A percentile compares a stretch with the other conserved stretches of the same genome.
Evolutionary conservation across 1,140 invertebrate genomes (phyloP).

Genomic region (Lepidurus couesii): DNA sequence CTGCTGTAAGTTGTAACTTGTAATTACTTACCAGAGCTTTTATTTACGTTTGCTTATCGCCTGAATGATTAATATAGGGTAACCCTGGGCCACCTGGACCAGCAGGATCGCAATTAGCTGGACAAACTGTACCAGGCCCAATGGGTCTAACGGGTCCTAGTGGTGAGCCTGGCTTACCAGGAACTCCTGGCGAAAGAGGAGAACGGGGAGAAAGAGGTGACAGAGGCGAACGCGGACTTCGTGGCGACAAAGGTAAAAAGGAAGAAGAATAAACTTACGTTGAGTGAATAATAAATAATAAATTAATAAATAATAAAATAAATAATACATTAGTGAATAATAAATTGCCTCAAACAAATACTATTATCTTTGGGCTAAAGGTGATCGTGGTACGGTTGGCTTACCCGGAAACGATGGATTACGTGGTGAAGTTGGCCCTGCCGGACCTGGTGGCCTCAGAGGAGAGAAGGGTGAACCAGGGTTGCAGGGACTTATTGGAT

Average conservation of each 20-base stretch:
- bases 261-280: background rate
- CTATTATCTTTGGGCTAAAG: constrained; percentile 20
- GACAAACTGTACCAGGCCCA: constrained; percentile 41
- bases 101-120: constrained; percentile 38
- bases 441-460: constrained; percentile 47
- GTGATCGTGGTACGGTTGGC: constrained; percentile 37
- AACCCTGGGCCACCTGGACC: constrained; percentile 41
- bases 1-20: constrained; percentile 32
- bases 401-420: constrained; percentile 25
- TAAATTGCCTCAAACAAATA: background rate
- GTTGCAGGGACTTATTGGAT: constrained; percentile 37
- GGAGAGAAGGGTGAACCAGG: constrained; percentile 38
- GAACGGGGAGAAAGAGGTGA: constrained; percentile 42
- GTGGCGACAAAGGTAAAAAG: background rate
- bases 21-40: background rate
- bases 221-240: constrained; percentile 40
- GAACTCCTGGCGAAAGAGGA: constrained; percentile 35
- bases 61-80: constrained; percentile 35
- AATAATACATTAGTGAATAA: background rate
- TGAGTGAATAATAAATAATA: background rate
- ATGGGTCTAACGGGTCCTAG: constrained; percentile 45
- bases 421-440: constrained; percentile 42
- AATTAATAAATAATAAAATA: background rate
- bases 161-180: constrained; percentile 41
- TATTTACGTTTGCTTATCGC: background rate